Percentiles rank a stretch among this genome's conserved stretches.
Conservation (phyloP, 2,797 vertebrate species). For the Oreochromis grahami region DNA sequence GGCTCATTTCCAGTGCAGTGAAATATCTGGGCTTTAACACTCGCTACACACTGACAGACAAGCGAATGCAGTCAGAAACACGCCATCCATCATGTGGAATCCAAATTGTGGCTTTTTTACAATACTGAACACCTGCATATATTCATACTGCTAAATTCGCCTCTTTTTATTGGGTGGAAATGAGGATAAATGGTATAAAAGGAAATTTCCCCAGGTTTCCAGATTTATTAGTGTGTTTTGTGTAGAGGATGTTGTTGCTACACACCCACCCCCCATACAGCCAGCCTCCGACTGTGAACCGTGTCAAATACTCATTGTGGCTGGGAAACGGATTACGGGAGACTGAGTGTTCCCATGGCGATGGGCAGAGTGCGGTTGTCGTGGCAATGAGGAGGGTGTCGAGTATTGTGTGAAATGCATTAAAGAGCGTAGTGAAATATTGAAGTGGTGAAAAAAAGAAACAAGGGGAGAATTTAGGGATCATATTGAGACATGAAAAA, state of each 20-base stretch:
- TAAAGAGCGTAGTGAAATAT: neutral
- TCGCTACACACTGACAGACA: neutral
- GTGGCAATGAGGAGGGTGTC: conserved; percentile 60
- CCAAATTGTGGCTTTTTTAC: neutral
- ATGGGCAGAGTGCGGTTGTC: conserved; percentile 64
- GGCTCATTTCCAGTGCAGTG: neutral
- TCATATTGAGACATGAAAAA: neutral
- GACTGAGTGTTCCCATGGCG: conserved; percentile 74
- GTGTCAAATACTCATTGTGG: conserved; percentile 77
- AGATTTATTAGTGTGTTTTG: conserved; percentile 10
- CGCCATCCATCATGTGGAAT: neutral
- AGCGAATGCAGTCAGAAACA: neutral
- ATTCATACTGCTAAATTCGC: neutral
- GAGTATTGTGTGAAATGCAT: conserved; percentile 27
- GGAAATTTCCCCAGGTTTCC: neutral
- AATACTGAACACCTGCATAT: neutral
- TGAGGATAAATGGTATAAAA: neutral
- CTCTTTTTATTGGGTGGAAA: neutral
- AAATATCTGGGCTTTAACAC: neutral
- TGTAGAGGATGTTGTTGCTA: neutral
- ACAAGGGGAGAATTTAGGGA: neutral
- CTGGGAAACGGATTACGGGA: conserved; percentile 76
- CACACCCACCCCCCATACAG: conserved; percentile 47
- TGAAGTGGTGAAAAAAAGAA: neutral
- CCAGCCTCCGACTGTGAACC: conserved; percentile 61